Base-by-base conservation (phyloP, 2,797 vertebrate genomes). In the Paratrypauchen microcephalus region DNA sequence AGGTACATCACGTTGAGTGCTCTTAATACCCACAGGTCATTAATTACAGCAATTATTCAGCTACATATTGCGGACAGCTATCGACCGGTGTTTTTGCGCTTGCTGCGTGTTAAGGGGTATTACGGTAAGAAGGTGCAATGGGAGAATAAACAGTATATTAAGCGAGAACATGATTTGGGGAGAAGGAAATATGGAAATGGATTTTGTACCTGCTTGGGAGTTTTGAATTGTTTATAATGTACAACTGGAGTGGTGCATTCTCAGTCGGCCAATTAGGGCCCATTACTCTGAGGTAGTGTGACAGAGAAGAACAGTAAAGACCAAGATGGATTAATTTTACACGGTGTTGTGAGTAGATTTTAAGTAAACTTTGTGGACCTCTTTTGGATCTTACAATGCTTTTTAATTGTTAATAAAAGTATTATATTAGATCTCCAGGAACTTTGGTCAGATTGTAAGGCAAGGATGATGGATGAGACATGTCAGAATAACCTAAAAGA, bases 11-110 rank as follows among this genome's bases (percentile, higher is more conserved):
- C 39, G 80, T 12, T 69, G 78, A 76, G 81, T 76, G 70, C 66
- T 30, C 80, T 87, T 88, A 87, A 90, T 86, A 86, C 89, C 87
- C 86, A 85, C 85, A 87, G 90, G 88, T 89, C 88, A 86, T 92
- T 92, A 92, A 93, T 92, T 92, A 92, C 84, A 83, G 87, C 89
- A 91, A 94, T 93, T 93, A 93, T 92, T 92, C 91, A 90, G 79
- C 79, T 79, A 89, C 83, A 90, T 83, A 88, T 90, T 79, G 73
- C 81, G 81, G 87, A 89, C 90, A 72, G 74, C 69, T 93, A 91
- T 92, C 41, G 88, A 91, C 82, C 81, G 67, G 69, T 78, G 75
- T 39, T 39, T 61, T 23, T 61, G 13, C n/a, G 8, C 79, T 75
- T 74, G 48, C 21, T 68, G 74, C 60, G 19, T 69, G 69, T 72